Evolutionary conservation across 2,888 invertebrate species (phyloP).

Genomic region (Choristoneura rosaceana): DNA sequence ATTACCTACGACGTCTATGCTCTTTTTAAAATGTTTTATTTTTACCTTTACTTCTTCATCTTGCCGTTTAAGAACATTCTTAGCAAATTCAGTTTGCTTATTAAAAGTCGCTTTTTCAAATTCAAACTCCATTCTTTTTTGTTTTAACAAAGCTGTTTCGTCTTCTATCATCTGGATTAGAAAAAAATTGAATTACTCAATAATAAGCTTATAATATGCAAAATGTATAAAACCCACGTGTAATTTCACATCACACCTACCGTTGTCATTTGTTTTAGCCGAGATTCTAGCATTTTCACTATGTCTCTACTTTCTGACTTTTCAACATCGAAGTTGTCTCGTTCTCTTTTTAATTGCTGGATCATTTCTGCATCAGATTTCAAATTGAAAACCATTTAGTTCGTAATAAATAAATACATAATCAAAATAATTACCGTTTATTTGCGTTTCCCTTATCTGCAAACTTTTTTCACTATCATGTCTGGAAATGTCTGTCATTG

Average conservation of each 20-base stretch:
- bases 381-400: too few species aligned
- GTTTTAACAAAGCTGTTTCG: constrained; percentile 78
- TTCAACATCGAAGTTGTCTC: constrained; percentile 84
- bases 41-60: constrained; percentile 86
- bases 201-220: neutral
- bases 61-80: constrained; percentile 84
- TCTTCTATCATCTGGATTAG: constrained; percentile 75
- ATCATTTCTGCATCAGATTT: constrained; percentile 78
- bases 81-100: constrained; percentile 86
- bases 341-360: constrained; percentile 82
- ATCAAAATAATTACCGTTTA: constrained; percentile 68
- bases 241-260: constrained; percentile 55
- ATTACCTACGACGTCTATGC: neutral
- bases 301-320: constrained; percentile 81
- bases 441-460: constrained; percentile 83
- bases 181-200: constrained; percentile 15
- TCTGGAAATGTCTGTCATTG: constrained; percentile 72
- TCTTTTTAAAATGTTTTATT: too few species aligned
- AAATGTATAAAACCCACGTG: neutral
- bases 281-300: constrained; percentile 83
- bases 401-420: too few species aligned
- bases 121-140: constrained; percentile 86
- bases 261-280: constrained; percentile 85
- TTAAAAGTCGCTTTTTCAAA: constrained; percentile 87
- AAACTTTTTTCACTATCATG: constrained; percentile 78